Evolutionary conservation across 2,888 invertebrate genomes (phyloP), one percentile per base, ranked within the genome.

Genomic region (Sthenelais limicola): DNA sequence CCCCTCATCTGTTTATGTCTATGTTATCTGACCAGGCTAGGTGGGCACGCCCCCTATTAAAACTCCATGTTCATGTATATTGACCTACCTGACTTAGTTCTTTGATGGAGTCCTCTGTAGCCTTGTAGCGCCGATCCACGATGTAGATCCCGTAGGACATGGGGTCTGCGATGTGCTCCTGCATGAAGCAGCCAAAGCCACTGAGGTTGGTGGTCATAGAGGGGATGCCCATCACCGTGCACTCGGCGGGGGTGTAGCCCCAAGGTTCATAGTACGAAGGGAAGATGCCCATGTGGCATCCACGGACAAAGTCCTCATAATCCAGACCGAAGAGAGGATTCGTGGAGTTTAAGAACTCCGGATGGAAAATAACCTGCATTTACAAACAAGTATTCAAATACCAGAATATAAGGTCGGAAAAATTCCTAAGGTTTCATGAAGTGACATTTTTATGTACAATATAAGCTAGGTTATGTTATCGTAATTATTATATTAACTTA

Each of bases 171-270:
- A 99, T 94, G 86, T 98, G 97, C 80, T 99, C 97, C 82, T 96
- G 93, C 96, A 98, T 98, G 89, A 98, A 98, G 86, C 98, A 98
- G 1, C 98, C 98, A 88, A 98, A 98, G 49, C 96, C 94, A 56
- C 98, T 98, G 3, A 99, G 89, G 87, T 99, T 99, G 12, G 99
- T 99, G 0, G 98, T 97, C 79, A 99, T 92, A 83, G 96, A 97
- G 0, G 99, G 99, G 82, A 99, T 98, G 0, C 99, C 99, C 98
- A 99, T 98, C n/a, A 99, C 98, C 0, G 99, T 99, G 84, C 99
- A 99, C 88, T 99, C 99, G 0, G 98, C 99, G 87, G 82, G 48
- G 3, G 62, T 62, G 62, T 62, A 62, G n/a, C 99, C 99, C 99
- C 99, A 99, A 0, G 99, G 99, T 87, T 99, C 99, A 87, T 99